Base-by-base conservation (phyloP, 2,888 invertebrate species). In the Choristoneura rosaceana region DNA sequence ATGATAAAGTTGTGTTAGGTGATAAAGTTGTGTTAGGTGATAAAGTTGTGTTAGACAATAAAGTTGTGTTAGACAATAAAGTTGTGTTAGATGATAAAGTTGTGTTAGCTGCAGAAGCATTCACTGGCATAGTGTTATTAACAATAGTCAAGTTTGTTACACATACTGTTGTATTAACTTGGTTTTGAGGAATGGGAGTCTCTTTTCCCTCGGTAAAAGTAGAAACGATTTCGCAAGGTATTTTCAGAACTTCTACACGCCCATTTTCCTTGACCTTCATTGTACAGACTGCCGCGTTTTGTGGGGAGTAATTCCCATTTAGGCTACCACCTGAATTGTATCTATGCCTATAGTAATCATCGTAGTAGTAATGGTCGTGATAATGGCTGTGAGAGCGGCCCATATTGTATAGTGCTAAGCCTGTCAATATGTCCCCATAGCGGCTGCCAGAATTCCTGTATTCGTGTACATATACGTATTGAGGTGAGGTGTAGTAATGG, bases 171-270 rank as follows among this genome's bases (percentile, higher is more conserved):
- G 81, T 79, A 60, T 88, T 88, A 4, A 82, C 77, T 17, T 77
- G 75, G 47, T 79, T 76, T 14, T 81, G 80, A 64, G 77, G 71
- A 68, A 74, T 68, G 76, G 69, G 71, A 70, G 73, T 78, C 74
- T 50, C 81, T 74, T 73, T 83, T 3, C 83, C 88, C 74, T 88
- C 84, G 4, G 89, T 88, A 73, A 94, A 94, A 1, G 93, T 94
- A 1, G 93, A 91, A 9, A 94, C 93, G 9, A 93, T 93, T 82
- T 91, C 93, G 77, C 93, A 94, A 1, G 93, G 93, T 77, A 94
- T 87, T 79, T 86, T 91, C 14, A 93, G 76, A 17, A 79, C 76
- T 76, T 91, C 84, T 15, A 81, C 68, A 52, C 82, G 84, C 8
- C 82, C 84, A 43, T 88, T 84, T 77, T 93, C 90, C 71, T 82